phyloP scores from a whole-genome alignment of 2,888 invertebrate genomes.

The Hoplodrina ambigua region DNA sequence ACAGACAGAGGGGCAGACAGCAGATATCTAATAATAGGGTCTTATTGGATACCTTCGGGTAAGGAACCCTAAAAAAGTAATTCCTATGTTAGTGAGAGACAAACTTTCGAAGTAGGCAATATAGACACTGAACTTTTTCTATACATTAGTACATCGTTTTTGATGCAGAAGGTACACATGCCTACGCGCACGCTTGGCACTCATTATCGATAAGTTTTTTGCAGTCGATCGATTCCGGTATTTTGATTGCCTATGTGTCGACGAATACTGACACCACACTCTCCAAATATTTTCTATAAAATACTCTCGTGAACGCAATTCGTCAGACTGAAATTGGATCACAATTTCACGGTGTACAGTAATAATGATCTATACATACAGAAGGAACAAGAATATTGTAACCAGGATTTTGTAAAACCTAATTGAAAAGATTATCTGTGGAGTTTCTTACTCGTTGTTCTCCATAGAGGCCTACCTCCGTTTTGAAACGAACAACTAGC shows the following conservation, averaged over 20 bases:
- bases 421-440: too few species aligned
- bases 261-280: slow-evolving; percentile 5
- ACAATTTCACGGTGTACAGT: not conserved
- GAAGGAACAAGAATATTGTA: too few species aligned
- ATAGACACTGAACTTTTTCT: too few species aligned
- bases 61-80: slow-evolving; percentile 4
- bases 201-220: slow-evolving; percentile 33
- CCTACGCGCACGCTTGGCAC: slow-evolving; percentile 4
- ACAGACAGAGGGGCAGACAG: too few species aligned
- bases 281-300: slow-evolving; percentile 11
- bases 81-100: slow-evolving; percentile 2
- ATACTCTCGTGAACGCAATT: slow-evolving; percentile 24
- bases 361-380: too few species aligned
- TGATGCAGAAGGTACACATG: not conserved
- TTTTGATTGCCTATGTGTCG: slow-evolving; percentile 34
- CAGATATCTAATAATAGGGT: too few species aligned
- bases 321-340: not conserved
- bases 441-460: too few species aligned
- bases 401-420: too few species aligned
- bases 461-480: too few species aligned
- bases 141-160: not conserved
- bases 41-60: too few species aligned
- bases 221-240: slow-evolving; percentile 27
- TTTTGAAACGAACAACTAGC: too few species aligned
- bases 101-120: not conserved